Evolutionary conservation across 2,113 vertebrate species (phyloP).

Genomic region (Sminthopsis crassicaudata): DNA sequence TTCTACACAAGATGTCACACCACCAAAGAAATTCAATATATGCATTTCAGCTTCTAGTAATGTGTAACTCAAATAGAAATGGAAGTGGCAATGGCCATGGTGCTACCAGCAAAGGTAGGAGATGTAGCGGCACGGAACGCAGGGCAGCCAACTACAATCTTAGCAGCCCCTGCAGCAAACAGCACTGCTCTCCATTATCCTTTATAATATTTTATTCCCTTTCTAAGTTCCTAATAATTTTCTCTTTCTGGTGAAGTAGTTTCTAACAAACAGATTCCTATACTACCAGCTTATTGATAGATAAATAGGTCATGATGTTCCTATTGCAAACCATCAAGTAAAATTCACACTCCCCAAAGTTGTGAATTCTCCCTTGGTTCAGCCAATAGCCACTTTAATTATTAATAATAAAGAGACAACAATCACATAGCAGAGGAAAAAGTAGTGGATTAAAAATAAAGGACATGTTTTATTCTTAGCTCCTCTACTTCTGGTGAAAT

Average conservation of each 20-base stretch:
- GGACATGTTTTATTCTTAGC: not conserved
- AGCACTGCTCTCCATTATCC: not conserved
- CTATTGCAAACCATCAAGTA: not conserved
- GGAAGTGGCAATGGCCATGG: too few relatives aligned
- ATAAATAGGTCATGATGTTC: not conserved
- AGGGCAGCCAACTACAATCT: too few relatives aligned
- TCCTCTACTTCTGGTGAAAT: not conserved
- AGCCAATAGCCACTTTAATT: not conserved
- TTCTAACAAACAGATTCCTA: not conserved
- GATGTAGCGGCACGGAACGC: too few relatives aligned
- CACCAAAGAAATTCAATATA: not conserved
- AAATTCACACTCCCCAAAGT: not conserved
- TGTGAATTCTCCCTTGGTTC: not conserved
- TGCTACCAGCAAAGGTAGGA: too few relatives aligned
- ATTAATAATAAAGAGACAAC: not conserved
- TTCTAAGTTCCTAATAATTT: constrained; percentile 35
- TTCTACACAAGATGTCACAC: not conserved
- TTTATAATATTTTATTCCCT: constrained; percentile 46
- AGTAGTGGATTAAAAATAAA: not conserved
- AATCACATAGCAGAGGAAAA: not conserved
- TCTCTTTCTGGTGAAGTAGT: constrained; percentile 29
- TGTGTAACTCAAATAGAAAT: not conserved
- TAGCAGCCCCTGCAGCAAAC: too few relatives aligned
- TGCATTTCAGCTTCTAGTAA: not conserved
- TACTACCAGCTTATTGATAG: not conserved